These are phyloP conservation scores for Labeo calbasu DNA, from an alignment of 2,797 vertebrate species.

Conservation along the genomic window DNA sequence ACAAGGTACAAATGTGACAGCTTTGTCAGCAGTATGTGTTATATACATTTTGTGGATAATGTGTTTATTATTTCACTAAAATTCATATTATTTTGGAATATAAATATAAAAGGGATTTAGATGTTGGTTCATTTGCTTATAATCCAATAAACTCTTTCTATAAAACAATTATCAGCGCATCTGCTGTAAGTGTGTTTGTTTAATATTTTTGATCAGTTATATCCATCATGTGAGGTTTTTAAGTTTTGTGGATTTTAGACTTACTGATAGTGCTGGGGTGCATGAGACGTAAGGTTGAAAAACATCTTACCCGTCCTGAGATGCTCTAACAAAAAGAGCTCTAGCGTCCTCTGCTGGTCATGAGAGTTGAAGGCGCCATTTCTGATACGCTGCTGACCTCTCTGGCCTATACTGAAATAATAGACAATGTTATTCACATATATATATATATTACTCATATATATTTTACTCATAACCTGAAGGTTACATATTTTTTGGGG, in stretches of 20 bases:
- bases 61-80: neutral
- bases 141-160: neutral
- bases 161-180: neutral
- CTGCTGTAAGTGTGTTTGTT: neutral
- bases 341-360: conserved; percentile 35
- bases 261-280: neutral
- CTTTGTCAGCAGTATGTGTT: neutral
- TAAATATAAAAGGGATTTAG: neutral
- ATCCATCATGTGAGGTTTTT: neutral
- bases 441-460: too few species aligned
- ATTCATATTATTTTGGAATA: neutral
- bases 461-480: too few species aligned
- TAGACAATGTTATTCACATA: neutral
- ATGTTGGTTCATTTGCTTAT: neutral
- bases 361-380: neutral
- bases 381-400: neutral
- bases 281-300: neutral
- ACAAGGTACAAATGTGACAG: neutral
- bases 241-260: neutral
- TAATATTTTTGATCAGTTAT: neutral
- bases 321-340: neutral
- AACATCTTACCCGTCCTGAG: neutral
- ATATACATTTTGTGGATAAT: neutral
- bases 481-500: too few species aligned
- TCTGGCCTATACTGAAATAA: neutral